Base-by-base conservation (phyloP, 2,797 vertebrate genomes). In the Brachymystax lenok region DNA sequence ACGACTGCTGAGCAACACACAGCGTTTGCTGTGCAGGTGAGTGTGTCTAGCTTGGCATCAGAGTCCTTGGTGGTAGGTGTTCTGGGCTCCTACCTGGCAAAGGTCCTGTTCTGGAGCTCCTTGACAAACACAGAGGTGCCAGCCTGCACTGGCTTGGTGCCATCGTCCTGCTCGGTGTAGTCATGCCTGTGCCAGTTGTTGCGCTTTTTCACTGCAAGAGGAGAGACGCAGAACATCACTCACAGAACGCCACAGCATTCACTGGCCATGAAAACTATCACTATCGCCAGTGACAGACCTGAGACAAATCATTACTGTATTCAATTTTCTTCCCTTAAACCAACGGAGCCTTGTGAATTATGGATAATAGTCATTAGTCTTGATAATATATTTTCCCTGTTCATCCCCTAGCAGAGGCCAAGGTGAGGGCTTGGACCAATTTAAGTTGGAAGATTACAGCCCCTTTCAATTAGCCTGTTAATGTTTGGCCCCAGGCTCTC, bases 151-250 rank as follows among this genome's bases (percentile, higher is more conserved):
- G 96, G 97, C 85, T 95, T 97, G 68, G 93, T 94, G 77, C 96
- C 96, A 27, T 98, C 96, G 17, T 98, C 94, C 12, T 92, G 82
- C 87, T 99, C 98, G 0, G 98, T 98, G 93, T 99, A 99, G 89
- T 99, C 98, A 13, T 99, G 98, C 72, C 98, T 94, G 89, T 99
- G 98, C 96, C 97, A 98, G 92, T 99, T 99, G 85, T 95, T 96
- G 77, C 97, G 94, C 90, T 93, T 96, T 90, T 99, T 99, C 97
- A 99, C 98, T 99, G 76, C 0, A 88, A 89, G 76, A 79, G 81
- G 24, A 69, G 33, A 35, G 10, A 69, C 4, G 5, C 27, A 56
- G 67, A 3, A n/a, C 16, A 33, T 13, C 6, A 67, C 28, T 16
- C 28, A 33, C 27, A 5, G 1, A 33, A 67, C 5, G 17, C 7